A percentile compares a stretch with the other conserved stretches of the same genome.
Conservation (phyloP, 2,797 vertebrate genomes). For the Sebastes minor region DNA sequence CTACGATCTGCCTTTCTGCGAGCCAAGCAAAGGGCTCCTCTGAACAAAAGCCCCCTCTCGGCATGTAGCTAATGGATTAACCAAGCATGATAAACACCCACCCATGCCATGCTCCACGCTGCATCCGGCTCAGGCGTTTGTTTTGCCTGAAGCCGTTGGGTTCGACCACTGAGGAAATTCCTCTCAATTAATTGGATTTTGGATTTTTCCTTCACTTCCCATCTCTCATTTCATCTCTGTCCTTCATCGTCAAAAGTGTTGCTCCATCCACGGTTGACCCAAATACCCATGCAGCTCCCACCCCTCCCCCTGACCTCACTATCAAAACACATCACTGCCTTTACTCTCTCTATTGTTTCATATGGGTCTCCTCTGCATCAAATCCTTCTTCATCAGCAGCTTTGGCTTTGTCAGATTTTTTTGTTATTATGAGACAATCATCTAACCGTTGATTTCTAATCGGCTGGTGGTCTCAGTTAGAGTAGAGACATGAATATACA, state of each 20-base stretch:
- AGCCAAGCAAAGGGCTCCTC: constrained; percentile 50
- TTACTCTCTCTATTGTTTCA: constrained; percentile 54
- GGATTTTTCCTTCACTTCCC: neutral
- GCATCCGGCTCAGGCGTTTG: constrained; percentile 29
- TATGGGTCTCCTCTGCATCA: neutral
- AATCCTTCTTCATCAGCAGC: constrained; percentile 3
- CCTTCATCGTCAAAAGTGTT: constrained; percentile 54
- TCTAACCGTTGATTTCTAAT: neutral
- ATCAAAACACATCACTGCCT: constrained; percentile 54
- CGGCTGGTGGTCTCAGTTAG: neutral
- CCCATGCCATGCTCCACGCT: constrained; percentile 32
- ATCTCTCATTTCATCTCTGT: constrained; percentile 5
- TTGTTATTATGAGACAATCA: neutral
- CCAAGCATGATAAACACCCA: constrained; percentile 70
- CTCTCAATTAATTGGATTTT: constrained; percentile 10
- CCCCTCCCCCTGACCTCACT: constrained; percentile 66
- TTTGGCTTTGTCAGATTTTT: neutral
- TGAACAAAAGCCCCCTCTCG: constrained; percentile 77
- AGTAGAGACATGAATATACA: neutral
- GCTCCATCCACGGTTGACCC: constrained; percentile 71
- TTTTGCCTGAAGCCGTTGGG: constrained; percentile 6
- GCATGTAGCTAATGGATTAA: constrained; percentile 77
- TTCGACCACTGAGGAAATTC: neutral
- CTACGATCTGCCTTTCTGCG: constrained; percentile 19
- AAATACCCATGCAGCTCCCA: constrained; percentile 65